phyloP scores from a whole-genome alignment of 2,797 vertebrate species.

The Luscinia luscinia region DNA sequence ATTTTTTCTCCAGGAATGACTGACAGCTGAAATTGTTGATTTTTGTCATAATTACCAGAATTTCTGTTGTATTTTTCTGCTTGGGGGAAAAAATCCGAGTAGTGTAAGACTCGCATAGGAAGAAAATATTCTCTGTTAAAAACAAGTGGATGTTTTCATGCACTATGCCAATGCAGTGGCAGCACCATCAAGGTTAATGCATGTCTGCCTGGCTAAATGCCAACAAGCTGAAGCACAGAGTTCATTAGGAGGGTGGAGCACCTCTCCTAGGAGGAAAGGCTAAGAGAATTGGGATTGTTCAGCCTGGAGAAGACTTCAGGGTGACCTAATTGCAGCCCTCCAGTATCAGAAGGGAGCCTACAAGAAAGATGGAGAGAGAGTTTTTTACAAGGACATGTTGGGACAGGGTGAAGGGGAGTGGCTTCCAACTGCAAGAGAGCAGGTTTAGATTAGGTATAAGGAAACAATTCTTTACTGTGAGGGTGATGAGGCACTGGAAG shows the following conservation, averaged over 20 bases:
- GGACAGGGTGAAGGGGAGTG: no score
- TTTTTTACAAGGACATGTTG: background rate
- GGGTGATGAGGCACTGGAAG: background rate
- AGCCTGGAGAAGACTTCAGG: background rate
- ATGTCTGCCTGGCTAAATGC: background rate
- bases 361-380: background rate
- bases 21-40: background rate
- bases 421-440: background rate
- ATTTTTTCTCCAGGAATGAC: background rate
- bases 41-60: background rate
- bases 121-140: background rate
- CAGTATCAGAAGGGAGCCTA: background rate
- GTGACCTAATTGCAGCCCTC: background rate
- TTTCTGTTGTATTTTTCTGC: background rate
- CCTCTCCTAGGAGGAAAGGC: background rate
- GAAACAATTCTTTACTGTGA: background rate
- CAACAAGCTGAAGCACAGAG: background rate
- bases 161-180: accelerated
- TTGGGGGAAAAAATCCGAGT: background rate
- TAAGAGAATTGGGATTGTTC: background rate
- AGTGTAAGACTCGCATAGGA: accelerated
- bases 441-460: background rate
- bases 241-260: background rate
- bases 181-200: background rate
- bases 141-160: background rate